Percentiles rank a stretch among this genome's conserved stretches.
These are phyloP conservation scores for Mormyrus lacerda DNA, from an alignment of 2,113 vertebrate genomes.

Conservation along the genomic window DNA sequence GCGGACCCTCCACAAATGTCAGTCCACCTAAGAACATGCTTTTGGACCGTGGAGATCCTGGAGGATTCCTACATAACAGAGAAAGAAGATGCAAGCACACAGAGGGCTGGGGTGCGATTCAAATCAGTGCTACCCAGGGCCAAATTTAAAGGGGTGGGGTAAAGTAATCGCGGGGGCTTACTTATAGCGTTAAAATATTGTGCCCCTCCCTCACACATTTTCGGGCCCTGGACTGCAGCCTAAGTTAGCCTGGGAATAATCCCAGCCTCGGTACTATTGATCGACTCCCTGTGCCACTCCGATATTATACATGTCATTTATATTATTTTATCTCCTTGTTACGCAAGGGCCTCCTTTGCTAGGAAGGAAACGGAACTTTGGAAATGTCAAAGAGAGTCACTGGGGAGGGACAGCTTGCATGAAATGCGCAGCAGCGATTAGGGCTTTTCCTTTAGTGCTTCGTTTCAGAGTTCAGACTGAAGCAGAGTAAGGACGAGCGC, in stretches of 20 bases:
- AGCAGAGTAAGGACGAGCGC: background rate
- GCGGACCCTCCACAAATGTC: background rate
- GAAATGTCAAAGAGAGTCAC: background rate
- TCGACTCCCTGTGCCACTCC: background rate
- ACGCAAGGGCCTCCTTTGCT: background rate
- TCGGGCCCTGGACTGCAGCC: background rate
- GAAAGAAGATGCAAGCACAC: background rate
- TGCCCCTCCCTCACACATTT: background rate
- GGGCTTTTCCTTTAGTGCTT: background rate
- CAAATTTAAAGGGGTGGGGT: background rate
- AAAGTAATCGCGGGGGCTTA: background rate
- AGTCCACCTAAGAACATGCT: background rate
- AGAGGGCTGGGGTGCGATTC: background rate
- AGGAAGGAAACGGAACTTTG: background rate
- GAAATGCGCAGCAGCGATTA: background rate
- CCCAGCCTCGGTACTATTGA: background rate
- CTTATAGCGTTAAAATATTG: background rate
- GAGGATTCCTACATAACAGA: no score
- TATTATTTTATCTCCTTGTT: background rate
- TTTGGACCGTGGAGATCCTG: background rate
- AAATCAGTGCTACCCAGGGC: background rate
- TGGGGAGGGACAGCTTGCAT: background rate
- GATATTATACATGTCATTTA: background rate
- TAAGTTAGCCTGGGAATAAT: background rate
- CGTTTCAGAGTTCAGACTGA: background rate